Evolutionary conservation across 1,140 invertebrate species (phyloP).

Genomic region (Thrips palmi): DNA sequence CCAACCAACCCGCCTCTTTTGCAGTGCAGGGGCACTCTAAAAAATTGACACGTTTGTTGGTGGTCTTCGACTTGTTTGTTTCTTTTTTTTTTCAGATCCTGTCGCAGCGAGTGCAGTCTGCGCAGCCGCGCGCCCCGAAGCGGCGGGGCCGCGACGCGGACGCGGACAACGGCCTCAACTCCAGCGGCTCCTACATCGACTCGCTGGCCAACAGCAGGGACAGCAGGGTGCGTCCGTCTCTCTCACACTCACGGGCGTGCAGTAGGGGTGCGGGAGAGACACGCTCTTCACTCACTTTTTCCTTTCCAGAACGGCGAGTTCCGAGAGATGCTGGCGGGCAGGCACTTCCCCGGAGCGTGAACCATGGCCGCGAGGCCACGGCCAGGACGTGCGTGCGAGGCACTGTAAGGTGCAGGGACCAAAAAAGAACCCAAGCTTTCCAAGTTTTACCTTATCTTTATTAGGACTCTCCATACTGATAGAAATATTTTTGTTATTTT

Average conservation of each 20-base stretch:
- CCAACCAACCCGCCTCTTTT: not conserved
- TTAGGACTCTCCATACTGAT: too few species aligned
- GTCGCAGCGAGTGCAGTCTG: slow-evolving; percentile 15
- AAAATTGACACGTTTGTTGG: not conserved
- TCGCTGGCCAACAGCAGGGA: slow-evolving; percentile 10
- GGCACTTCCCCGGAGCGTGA: too few species aligned
- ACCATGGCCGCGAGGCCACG: too few species aligned
- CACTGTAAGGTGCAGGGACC: too few species aligned
- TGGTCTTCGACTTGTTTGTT: not conserved
- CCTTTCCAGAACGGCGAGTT: too few species aligned
- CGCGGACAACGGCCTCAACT: too few species aligned
- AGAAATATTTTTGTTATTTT: too few species aligned
- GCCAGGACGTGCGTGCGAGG: too few species aligned
- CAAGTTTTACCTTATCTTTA: too few species aligned
- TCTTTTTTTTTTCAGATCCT: slow-evolving; percentile 13
- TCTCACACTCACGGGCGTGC: not conserved
- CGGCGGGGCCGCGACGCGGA: too few species aligned
- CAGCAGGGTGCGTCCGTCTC: slow-evolving; percentile 1
- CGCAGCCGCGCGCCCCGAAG: slow-evolving; percentile 12
- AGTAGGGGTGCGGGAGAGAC: slow-evolving; percentile 4
- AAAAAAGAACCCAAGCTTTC: too few species aligned
- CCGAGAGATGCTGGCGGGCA: too few species aligned
- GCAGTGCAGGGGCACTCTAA: not conserved
- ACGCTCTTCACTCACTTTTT: slow-evolving; percentile 11
- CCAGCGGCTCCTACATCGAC: slow-evolving; percentile 11